Conservation (phyloP, 2,113 vertebrate genomes). For the Dromas ardeola region DNA sequence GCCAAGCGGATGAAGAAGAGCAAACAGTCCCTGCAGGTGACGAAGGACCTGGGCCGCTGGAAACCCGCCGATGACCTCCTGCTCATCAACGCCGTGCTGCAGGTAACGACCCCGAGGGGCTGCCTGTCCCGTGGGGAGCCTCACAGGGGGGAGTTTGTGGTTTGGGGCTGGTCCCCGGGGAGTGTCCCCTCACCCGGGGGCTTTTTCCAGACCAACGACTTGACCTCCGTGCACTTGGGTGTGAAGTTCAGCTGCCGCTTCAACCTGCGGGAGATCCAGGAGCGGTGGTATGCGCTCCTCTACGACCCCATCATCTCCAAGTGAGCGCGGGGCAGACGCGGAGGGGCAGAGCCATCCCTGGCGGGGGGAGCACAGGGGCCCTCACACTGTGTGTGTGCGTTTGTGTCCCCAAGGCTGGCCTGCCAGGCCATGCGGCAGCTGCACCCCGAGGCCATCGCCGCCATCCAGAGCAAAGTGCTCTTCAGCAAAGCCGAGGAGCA, state of each 20-base stretch:
- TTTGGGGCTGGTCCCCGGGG: background rate
- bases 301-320: slow-evolving; percentile 97
- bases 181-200: background rate
- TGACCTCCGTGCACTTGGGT: slow-evolving; percentile 90
- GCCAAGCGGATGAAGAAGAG: slow-evolving; percentile 94
- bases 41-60: slow-evolving; percentile 93
- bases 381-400: background rate
- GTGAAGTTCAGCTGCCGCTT: slow-evolving; percentile 98
- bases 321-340: slow-evolving; percentile 70
- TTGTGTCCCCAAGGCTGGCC: slow-evolving; percentile 76
- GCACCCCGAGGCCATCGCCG: slow-evolving; percentile 93
- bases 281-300: slow-evolving; percentile 94
- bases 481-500: slow-evolving; percentile 94
- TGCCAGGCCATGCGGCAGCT: slow-evolving; percentile 97
- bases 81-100: slow-evolving; percentile 92
- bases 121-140: too few relatives aligned
- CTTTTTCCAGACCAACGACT: slow-evolving; percentile 86
- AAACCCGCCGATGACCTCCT: slow-evolving; percentile 92
- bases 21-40: slow-evolving; percentile 92
- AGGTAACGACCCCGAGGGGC: slow-evolving; percentile 72
- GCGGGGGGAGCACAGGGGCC: background rate
- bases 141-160: background rate
- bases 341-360: background rate
- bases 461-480: slow-evolving; percentile 94
- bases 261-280: slow-evolving; percentile 91